phyloP scores from a whole-genome alignment of 2,113 vertebrate genomes.

The Coreoperca whiteheadi region DNA sequence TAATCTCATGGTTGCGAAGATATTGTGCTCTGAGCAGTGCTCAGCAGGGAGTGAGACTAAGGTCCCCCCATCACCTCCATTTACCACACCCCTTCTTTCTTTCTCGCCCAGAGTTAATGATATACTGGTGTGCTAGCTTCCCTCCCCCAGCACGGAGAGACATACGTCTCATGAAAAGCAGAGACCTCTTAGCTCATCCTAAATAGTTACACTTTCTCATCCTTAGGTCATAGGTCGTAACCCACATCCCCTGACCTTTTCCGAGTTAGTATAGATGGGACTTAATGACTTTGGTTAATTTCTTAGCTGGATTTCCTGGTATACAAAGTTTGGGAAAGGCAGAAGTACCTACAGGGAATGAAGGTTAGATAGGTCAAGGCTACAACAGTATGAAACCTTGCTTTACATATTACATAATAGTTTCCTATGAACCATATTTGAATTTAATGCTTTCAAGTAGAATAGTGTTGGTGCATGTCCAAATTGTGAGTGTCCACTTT shows the following conservation, averaged over 20 bases:
- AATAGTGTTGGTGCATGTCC: constrained; percentile 33
- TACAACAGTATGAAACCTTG: constrained; percentile 20
- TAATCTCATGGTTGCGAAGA: constrained; percentile 98
- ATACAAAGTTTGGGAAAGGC: not conserved
- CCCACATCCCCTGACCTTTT: constrained; percentile 88
- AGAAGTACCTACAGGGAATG: constrained; percentile 1
- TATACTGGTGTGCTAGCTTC: constrained; percentile 89
- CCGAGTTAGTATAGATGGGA: constrained; percentile 71
- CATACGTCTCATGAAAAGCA: constrained; percentile 89
- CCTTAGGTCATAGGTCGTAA: constrained; percentile 91
- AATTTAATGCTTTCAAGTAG: constrained; percentile 58
- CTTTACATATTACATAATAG: constrained; percentile 52
- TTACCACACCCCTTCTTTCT: constrained; percentile 91
- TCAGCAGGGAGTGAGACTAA: constrained; percentile 90
- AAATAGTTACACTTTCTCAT: constrained; percentile 95
- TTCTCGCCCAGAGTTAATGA: constrained; percentile 93
- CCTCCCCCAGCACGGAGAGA: constrained; percentile 90
- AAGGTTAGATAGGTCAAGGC: constrained; percentile 18
- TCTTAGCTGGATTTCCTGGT: constrained; percentile 38
- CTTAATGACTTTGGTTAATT: constrained; percentile 52
- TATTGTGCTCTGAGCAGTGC: constrained; percentile 94
- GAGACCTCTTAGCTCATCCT: constrained; percentile 88
- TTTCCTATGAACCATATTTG: constrained; percentile 47
- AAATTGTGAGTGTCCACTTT: constrained; percentile 53
- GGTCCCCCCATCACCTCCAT: constrained; percentile 93